A percentile compares a stretch with the other conserved stretches of the same genome.
phyloP scores from a whole-genome alignment of 2,888 invertebrate genomes.

The Hirtodrosophila confusa region DNA sequence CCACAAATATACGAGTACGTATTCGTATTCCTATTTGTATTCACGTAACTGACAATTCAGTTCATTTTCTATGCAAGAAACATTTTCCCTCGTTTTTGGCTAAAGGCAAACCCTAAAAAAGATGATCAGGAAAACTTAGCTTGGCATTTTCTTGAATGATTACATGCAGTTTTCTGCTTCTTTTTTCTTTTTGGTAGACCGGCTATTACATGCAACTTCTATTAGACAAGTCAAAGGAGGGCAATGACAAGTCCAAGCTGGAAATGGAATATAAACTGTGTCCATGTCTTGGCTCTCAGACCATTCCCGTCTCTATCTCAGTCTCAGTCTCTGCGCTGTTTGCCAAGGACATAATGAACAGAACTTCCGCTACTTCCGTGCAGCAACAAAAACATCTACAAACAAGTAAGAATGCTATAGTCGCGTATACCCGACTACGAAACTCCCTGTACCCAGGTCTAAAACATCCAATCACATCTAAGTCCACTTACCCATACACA shows the following conservation, averaged over 20 bases:
- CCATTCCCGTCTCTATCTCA: background rate
- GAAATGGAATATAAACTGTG: conserved; percentile 30
- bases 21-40: conserved; percentile 10
- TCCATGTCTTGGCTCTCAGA: conserved; percentile 26
- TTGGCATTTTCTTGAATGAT: conserved; percentile 57
- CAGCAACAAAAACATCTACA: conserved; percentile 26
- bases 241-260: conserved; percentile 48
- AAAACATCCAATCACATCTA: too few relatives aligned
- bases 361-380: conserved; percentile 70
- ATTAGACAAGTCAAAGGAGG: conserved; percentile 36
- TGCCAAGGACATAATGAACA: conserved; percentile 78
- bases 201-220: conserved; percentile 44
- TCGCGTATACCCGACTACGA: too few relatives aligned
- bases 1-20: conserved; percentile 16
- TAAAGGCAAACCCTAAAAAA: conserved; percentile 10
- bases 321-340: conserved; percentile 44
- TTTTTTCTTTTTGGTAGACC: conserved; percentile 2
- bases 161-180: conserved; percentile 62
- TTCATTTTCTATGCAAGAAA: conserved; percentile 32
- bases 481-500: too few relatives aligned
- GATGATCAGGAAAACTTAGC: conserved; percentile 39
- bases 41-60: conserved; percentile 12
- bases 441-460: too few relatives aligned
- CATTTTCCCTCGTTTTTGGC: background rate
- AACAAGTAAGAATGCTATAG: conserved; percentile 17